These are phyloP conservation scores for Leptestheria dahalacensis DNA, from an alignment of 1,140 invertebrate species.

Conservation along the genomic window DNA sequence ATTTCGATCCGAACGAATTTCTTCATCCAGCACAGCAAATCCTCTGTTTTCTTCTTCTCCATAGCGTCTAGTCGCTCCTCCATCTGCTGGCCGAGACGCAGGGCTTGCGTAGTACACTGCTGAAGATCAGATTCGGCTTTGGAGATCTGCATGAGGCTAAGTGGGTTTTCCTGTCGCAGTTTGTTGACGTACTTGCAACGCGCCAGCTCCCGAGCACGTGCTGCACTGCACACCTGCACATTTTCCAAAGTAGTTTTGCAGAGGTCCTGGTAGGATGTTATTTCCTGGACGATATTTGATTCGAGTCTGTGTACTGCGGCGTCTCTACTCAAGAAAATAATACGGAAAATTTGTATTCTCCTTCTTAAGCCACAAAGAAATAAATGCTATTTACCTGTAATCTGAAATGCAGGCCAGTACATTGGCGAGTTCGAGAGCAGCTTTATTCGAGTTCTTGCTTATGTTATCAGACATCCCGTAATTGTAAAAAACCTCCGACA, in stretches of 20 bases:
- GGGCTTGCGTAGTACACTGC: constrained; percentile 2
- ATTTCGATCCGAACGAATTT: constrained; percentile 9
- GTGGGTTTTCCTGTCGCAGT: constrained; percentile 11
- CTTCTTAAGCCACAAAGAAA: too few relatives aligned
- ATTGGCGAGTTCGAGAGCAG: constrained; percentile 1
- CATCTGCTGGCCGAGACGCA: constrained; percentile 8
- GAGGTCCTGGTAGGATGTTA: constrained; percentile 1
- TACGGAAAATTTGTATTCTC: not conserved
- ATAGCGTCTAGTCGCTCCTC: constrained; percentile 6
- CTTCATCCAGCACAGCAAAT: constrained; percentile 5
- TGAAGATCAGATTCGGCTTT: constrained; percentile 10
- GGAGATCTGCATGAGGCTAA: constrained; percentile 10
- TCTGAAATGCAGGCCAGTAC: constrained; percentile 5
- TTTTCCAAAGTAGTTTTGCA: constrained; percentile 11
- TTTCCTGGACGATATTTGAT: constrained; percentile 3
- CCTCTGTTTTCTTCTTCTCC: constrained; percentile 7
- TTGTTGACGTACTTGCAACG: constrained; percentile 11
- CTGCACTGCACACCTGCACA: not conserved
- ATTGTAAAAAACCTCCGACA: constrained; percentile 3
- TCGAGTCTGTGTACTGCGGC: constrained; percentile 8
- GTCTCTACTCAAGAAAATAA: constrained; percentile 4
- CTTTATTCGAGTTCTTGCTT: constrained; percentile 13
- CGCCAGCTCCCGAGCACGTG: constrained; percentile 2
- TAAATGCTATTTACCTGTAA: constrained; percentile 8
- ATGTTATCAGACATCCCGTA: constrained; percentile 11